These are phyloP conservation scores for Agelaius phoeniceus DNA, from an alignment of 2,113 vertebrate genomes.

Conservation along the genomic window DNA sequence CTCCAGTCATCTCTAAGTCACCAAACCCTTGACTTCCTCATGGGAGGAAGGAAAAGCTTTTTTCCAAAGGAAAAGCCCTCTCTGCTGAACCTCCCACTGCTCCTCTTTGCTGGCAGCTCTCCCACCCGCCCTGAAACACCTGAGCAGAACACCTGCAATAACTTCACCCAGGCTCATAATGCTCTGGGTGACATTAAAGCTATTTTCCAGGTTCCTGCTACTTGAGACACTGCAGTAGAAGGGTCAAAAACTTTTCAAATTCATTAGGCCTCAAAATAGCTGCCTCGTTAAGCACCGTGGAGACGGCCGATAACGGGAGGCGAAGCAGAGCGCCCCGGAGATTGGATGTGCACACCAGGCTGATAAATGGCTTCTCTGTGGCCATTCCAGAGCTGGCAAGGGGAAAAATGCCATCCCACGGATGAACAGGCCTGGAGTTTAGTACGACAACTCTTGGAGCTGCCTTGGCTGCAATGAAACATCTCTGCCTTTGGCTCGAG, in stretches of 20 bases:
- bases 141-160: neutral
- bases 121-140: neutral
- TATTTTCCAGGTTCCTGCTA: constrained; percentile 20
- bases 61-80: neutral
- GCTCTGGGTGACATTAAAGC: neutral
- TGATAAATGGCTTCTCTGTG: constrained; percentile 20
- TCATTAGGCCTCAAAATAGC: neutral
- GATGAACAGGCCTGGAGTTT: neutral
- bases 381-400: neutral
- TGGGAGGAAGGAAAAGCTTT: neutral
- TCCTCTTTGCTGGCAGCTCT: neutral
- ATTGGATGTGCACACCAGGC: neutral
- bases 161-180: neutral
- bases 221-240: neutral
- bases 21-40: neutral
- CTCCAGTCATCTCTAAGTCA: neutral
- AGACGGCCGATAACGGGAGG: neutral
- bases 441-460: neutral
- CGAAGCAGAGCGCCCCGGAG: constrained; percentile 8
- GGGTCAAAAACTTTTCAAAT: constrained; percentile 26
- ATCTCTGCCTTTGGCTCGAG: neutral
- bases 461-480: neutral
- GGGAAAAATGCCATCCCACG: constrained; percentile 34
- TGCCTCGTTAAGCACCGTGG: neutral
- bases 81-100: neutral